phyloP scores from a whole-genome alignment of 2,888 invertebrate genomes.

The Choristoneura rosaceana region DNA sequence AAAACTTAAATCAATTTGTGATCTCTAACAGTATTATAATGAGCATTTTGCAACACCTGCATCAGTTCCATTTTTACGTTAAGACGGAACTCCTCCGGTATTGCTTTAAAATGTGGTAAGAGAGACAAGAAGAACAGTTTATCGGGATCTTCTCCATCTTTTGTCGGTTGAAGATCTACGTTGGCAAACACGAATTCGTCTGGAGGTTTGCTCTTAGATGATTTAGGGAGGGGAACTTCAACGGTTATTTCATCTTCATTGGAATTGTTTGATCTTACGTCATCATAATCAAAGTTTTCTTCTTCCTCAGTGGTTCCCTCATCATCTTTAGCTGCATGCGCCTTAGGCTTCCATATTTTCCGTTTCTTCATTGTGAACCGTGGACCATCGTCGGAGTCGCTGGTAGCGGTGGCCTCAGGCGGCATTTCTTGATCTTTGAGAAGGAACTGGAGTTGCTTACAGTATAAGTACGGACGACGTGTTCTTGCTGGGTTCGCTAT shows the following conservation, averaged over 20 bases:
- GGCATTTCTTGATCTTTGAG: constrained; percentile 58
- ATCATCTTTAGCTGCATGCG: constrained; percentile 60
- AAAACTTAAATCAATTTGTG: constrained; percentile 56
- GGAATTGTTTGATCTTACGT: constrained; percentile 53
- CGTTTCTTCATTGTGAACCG: constrained; percentile 48
- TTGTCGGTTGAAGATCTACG: constrained; percentile 60
- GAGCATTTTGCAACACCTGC: constrained; percentile 75
- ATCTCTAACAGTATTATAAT: constrained; percentile 57
- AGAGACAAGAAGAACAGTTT: constrained; percentile 75
- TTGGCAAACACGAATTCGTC: constrained; percentile 75
- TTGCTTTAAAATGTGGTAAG: constrained; percentile 72
- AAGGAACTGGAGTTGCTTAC: constrained; percentile 70
- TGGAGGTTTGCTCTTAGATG: constrained; percentile 49
- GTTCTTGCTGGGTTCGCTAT: constrained; percentile 66
- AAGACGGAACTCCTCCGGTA: constrained; percentile 71
- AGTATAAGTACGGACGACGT: constrained; percentile 72
- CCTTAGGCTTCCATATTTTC: constrained; percentile 61
- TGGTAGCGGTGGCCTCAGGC: constrained; percentile 49
- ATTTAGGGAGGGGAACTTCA: constrained; percentile 48
- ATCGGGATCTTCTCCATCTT: constrained; percentile 69
- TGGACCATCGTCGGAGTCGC: constrained; percentile 62
- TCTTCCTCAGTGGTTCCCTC: constrained; percentile 57
- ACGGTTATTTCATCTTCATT: constrained; percentile 54
- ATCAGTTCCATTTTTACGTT: constrained; percentile 78
- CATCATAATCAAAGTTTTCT: constrained; percentile 51